A percentile compares a stretch with the other conserved stretches of the same genome.
Evolutionary conservation across 2,113 vertebrate species (phyloP).

Genomic region (Thalassoma bifasciatum): DNA sequence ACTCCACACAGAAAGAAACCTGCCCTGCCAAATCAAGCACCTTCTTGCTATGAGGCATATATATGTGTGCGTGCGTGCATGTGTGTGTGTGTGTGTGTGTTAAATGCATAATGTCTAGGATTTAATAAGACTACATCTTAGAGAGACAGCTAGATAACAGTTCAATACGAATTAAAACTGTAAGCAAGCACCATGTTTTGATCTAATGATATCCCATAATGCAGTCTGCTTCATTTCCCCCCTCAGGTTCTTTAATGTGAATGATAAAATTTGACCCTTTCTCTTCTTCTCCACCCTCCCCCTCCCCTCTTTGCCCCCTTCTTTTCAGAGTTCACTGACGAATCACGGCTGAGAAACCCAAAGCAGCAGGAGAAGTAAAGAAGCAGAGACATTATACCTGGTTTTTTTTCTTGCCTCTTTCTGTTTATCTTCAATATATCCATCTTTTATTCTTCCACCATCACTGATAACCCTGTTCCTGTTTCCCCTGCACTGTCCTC

Average conservation of each 20-base stretch:
- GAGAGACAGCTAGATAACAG: no score
- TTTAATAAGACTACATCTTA: no score
- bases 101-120: no score
- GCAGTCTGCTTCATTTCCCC: constrained; percentile 31
- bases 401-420: constrained; percentile 32
- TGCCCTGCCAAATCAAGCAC: no score
- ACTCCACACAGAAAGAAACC: no score
- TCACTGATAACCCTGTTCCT: constrained; percentile 22
- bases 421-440: constrained; percentile 20
- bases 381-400: constrained; percentile 34
- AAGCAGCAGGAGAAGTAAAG: constrained; percentile 40
- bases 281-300: constrained; percentile 13
- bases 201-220: constrained; percentile 25
- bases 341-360: constrained; percentile 67
- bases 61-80: no score
- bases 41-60: no score
- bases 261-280: constrained; percentile 36
- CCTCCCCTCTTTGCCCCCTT: background rate
- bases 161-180: no score
- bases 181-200: no score
- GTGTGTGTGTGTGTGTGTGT: no score
- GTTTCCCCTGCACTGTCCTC: background rate
- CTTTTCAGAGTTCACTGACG: constrained; percentile 55
- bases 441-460: constrained; percentile 53
- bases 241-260: constrained; percentile 32